Base-by-base conservation (phyloP, 2,888 invertebrate species). In the Sarcophaga rosellei region DNA sequence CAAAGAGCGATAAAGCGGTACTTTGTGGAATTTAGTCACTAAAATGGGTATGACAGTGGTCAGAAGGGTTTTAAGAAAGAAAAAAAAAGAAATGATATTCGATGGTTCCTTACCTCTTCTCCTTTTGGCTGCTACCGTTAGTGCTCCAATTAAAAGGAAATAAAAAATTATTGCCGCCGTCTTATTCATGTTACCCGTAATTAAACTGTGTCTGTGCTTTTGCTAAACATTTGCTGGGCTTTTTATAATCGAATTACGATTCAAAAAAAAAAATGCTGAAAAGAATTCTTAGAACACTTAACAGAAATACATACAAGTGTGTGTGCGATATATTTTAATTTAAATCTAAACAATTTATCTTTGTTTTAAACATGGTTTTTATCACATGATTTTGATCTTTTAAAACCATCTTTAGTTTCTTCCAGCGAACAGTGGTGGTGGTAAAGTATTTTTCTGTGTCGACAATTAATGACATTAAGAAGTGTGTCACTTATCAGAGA, bases 351-450 rank as follows among this genome's bases (percentile, higher is more conserved):
- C 20, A 78, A 78, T 78, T 78, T 53, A 70, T 78, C 78, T 63
- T 44, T 53, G 62, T 21, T 62, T 62, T 45, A 12, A 61, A 53
- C 35, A 53, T 53, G 5, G 15, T 10, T n/a, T 70, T 69, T 69
- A 69, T 78, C 70, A 47, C 4, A 35, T 21, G 6, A 78, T 21
- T 62, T 70, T 35, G 20, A 69, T 78, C 78, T 77, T 66, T 65
- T 3, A 68, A 61, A 61, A 61, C 0, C n/a, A 61, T 15, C 3
- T 53, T 53, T 2, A 12, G 17, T 0, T 53, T 17, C 53, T 15
- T 53, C 53, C 1, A 10, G 8, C 2, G 10, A 35, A 35, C 10
- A 8, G 35, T 10, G 8, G 2, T 35, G 35, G 35, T 35, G 35
- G 6, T 25, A 25, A 6, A 6, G 25, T 6, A 25, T 5, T 35